Evolutionary conservation across 2,888 invertebrate species (phyloP).

Genomic region (Eupithecia tripunctaria): DNA sequence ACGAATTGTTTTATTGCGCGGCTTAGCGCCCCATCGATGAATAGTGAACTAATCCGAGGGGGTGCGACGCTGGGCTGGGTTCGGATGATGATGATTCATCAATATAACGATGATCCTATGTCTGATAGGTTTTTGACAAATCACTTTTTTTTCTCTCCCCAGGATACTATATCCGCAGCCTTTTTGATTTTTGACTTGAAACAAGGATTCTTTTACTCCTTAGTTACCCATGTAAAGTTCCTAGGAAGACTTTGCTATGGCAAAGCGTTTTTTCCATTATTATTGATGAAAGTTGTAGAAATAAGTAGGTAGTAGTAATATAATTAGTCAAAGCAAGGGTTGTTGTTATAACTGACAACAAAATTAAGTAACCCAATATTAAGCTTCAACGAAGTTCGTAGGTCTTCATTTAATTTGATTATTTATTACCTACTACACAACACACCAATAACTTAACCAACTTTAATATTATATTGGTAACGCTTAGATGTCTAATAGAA

Average conservation of each 20-base stretch:
- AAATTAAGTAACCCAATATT: neutral
- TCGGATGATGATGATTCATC: neutral
- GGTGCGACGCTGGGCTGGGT: neutral
- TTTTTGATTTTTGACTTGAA: no score
- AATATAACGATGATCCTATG: neutral
- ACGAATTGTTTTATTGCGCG: conserved; percentile 32
- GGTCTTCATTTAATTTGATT: neutral
- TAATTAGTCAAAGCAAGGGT: no score
- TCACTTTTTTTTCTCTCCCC: no score
- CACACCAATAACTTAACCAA: neutral
- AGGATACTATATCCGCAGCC: no score
- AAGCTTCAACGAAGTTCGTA: neutral
- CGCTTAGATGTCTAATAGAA: conserved; percentile 26
- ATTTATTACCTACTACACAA: neutral
- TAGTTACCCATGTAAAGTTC: no score
- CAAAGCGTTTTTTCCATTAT: no score
- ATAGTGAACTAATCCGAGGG: conserved; percentile 16
- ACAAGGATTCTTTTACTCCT: no score
- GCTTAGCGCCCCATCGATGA: conserved; percentile 20
- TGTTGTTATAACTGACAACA: neutral
- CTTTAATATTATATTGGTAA: neutral
- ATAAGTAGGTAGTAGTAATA: no score
- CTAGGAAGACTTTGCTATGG: no score
- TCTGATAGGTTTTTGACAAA: neutral
- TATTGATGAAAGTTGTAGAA: no score